A percentile compares a stretch with the other conserved stretches of the same genome.
phyloP scores from a whole-genome alignment of 1,140 invertebrate species.

The Cherax destructor region DNA sequence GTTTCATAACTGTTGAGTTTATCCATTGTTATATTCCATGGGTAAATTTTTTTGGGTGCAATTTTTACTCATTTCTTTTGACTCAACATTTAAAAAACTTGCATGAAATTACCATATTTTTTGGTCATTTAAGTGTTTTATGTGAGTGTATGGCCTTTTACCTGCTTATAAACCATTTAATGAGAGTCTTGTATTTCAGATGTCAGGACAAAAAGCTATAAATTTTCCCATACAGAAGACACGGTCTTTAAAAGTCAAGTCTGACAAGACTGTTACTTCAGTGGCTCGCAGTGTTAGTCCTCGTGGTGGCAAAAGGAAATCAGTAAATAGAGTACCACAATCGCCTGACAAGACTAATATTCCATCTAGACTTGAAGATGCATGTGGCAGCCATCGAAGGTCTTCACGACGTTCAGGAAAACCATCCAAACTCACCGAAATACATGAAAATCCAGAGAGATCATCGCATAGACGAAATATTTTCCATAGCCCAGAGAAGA shows the following conservation, averaged over 20 bases:
- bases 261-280: background rate
- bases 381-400: constrained; percentile 5
- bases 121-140: background rate
- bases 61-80: no score
- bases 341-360: background rate
- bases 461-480: background rate
- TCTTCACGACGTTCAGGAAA: background rate
- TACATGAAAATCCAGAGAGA: background rate
- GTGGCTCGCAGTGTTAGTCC: background rate
- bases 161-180: background rate
- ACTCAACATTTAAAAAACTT: no score
- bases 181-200: background rate
- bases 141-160: background rate
- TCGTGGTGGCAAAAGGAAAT: background rate
- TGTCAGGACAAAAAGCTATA: constrained; percentile 32
- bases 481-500: background rate
- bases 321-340: background rate
- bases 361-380: background rate
- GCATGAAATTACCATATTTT: no score
- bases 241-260: background rate
- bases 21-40: no score
- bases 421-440: background rate
- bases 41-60: no score
- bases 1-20: no score
- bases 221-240: constrained; percentile 47